A percentile compares a stretch with the other conserved stretches of the same genome.
phyloP scores from a whole-genome alignment of 2,797 vertebrate species.

The Peromyscus attwateri region DNA sequence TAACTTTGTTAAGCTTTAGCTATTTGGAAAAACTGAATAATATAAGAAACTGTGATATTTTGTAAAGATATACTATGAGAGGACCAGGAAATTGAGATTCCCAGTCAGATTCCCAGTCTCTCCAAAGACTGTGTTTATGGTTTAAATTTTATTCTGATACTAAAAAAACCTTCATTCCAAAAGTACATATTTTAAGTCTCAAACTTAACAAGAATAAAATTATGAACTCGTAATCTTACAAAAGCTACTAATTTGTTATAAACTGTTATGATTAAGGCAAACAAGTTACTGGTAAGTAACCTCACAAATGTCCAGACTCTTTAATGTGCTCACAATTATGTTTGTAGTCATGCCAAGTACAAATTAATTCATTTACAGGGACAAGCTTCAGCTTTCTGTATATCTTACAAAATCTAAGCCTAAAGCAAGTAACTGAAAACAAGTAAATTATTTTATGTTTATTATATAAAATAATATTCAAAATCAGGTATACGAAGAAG shows the following conservation, averaged over 20 bases:
- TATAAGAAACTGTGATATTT: neutral
- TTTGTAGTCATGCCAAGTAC: neutral
- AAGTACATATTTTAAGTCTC: neutral
- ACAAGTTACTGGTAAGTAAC: neutral
- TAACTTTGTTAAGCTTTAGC: neutral
- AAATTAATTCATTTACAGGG: neutral
- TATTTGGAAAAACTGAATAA: neutral
- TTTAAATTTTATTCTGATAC: neutral
- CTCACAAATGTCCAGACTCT: neutral
- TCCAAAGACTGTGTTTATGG: neutral
- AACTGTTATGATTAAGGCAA: neutral
- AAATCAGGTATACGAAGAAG: neutral
- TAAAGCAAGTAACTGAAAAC: neutral
- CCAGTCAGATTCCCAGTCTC: neutral
- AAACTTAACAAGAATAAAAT: neutral
- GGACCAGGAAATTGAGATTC: neutral
- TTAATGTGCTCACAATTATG: too few relatives aligned
- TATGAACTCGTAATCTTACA: neutral
- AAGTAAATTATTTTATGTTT: neutral
- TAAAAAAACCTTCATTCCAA: neutral
- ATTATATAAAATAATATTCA: neutral
- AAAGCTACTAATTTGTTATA: neutral
- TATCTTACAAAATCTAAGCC: neutral
- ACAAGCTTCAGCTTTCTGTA: neutral
- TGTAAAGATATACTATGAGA: neutral